These are phyloP conservation scores for Sternarchorhynchus goeldii DNA, from an alignment of 2,797 vertebrate species.

Conservation along the genomic window DNA sequence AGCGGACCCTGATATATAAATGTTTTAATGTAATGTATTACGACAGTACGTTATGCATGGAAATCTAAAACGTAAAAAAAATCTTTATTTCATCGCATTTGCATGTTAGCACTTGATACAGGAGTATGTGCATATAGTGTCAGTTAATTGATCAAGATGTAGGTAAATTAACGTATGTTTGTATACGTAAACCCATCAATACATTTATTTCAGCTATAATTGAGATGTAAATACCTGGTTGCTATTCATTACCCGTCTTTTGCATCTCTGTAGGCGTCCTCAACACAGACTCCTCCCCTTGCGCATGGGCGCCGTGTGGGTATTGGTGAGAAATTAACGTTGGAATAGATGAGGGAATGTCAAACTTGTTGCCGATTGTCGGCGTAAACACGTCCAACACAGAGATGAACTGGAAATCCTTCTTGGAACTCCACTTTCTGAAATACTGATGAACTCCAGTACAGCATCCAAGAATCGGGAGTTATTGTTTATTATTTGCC, in stretches of 20 bases:
- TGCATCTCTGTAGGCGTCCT: constrained; percentile 14
- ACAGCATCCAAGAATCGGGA: constrained; percentile 1
- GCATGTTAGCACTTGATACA: too few species aligned
- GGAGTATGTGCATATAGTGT: too few species aligned
- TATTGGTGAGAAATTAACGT: constrained; percentile 48
- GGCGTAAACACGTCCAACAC: constrained; percentile 47
- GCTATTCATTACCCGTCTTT: not conserved
- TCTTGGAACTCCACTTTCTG: not conserved
- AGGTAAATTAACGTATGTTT: not conserved
- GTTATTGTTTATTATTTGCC: constrained; percentile 4
- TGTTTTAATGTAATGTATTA: too few species aligned
- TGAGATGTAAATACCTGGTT: constrained; percentile 3
- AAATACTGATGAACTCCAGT: not conserved
- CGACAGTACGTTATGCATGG: too few species aligned
- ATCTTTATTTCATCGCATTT: too few species aligned
- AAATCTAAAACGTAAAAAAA: too few species aligned
- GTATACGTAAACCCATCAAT: not conserved
- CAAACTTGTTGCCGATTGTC: constrained; percentile 61
- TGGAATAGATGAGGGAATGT: constrained; percentile 57
- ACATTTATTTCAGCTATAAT: not conserved
- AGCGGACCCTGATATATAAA: too few species aligned
- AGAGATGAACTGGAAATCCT: constrained; percentile 15
- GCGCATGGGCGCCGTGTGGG: constrained; percentile 50
- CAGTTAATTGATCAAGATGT: too few species aligned
- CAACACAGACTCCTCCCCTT: constrained; percentile 36